These are phyloP conservation scores for Hypocryptadius cinnamomeus DNA, from an alignment of 2,113 vertebrate species.

Conservation along the genomic window DNA sequence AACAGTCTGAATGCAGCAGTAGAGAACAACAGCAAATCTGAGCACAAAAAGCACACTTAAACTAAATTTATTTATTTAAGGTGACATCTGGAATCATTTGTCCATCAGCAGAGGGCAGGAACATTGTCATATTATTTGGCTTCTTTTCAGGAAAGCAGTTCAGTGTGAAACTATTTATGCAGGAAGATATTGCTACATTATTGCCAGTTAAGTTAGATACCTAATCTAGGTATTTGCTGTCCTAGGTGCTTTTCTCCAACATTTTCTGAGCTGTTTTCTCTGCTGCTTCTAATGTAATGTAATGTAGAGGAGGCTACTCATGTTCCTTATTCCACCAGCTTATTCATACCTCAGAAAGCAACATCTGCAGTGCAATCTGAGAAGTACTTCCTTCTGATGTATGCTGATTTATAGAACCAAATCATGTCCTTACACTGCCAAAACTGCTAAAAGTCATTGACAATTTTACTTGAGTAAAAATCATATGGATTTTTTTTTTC, in stretches of 20 bases:
- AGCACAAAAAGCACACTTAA: background rate
- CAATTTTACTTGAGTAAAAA: background rate
- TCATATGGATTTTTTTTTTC: background rate
- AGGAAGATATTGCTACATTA: background rate
- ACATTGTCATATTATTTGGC: background rate
- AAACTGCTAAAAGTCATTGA: background rate
- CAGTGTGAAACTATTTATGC: background rate
- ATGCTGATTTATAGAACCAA: background rate
- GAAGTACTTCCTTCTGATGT: background rate
- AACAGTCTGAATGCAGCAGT: background rate
- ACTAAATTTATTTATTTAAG: background rate
- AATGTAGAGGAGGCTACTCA: background rate
- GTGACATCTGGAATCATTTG: background rate
- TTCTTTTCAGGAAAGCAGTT: background rate
- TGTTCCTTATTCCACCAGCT: background rate
- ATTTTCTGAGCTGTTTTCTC: background rate
- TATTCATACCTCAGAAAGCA: background rate
- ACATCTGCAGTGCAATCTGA: background rate
- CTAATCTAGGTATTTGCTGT: background rate
- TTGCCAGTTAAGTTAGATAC: background rate
- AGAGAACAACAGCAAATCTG: background rate
- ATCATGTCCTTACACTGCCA: background rate
- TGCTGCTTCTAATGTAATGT: background rate
- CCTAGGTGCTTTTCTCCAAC: background rate
- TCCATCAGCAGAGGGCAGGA: background rate